Percentiles rank a stretch among this genome's conserved stretches.
These are phyloP conservation scores for Agrochola circellaris DNA, from an alignment of 2,888 invertebrate genomes.

Conservation along the genomic window DNA sequence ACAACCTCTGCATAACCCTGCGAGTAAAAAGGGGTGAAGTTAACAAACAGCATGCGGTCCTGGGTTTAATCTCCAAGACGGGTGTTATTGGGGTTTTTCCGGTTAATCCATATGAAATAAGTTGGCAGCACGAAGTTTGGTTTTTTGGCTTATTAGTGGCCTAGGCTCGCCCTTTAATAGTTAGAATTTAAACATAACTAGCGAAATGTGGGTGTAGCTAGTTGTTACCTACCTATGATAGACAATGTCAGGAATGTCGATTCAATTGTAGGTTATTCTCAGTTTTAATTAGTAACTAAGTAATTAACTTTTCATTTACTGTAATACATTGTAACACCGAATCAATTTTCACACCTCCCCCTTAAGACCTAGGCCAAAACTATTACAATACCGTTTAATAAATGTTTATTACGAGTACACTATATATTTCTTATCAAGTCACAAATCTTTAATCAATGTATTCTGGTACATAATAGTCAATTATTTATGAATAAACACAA, in stretches of 20 bases:
- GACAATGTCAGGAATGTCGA: neutral
- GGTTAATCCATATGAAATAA: neutral
- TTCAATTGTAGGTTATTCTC: neutral
- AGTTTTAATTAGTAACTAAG: neutral
- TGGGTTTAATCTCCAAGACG: neutral
- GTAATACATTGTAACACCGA: no score
- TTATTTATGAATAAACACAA: constrained; percentile 1
- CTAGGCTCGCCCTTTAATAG: neutral
- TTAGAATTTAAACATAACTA: neutral
- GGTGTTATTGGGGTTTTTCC: neutral
- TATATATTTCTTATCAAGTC: constrained; percentile 31
- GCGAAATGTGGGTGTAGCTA: neutral
- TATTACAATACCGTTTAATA: constrained; percentile 9
- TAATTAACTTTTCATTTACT: neutral
- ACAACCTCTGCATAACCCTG: no score
- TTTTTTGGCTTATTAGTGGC: neutral
- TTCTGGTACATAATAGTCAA: constrained; percentile 25
- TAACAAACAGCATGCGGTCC: neutral
- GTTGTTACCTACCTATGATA: neutral
- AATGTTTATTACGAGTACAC: neutral
- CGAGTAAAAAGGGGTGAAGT: neutral
- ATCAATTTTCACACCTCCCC: no score
- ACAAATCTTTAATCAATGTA: constrained; percentile 14
- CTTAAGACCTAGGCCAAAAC: neutral
- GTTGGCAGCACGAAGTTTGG: neutral